Percentiles rank a stretch among this genome's conserved stretches.
phyloP scores from a whole-genome alignment of 1,140 invertebrate species.

The Centruroides sculpturatus region DNA sequence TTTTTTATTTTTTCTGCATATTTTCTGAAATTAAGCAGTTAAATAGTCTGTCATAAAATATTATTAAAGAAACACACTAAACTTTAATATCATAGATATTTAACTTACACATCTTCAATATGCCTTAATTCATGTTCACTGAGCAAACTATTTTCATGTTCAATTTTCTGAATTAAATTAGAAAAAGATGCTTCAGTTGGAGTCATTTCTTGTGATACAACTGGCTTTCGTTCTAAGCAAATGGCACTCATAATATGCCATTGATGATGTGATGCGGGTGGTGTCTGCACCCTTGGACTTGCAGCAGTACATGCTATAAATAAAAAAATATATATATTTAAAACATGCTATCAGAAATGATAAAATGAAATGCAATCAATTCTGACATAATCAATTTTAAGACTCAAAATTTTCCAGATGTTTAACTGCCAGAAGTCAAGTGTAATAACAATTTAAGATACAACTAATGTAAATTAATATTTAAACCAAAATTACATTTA shows the following conservation, averaged over 20 bases:
- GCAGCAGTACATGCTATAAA: too few relatives aligned
- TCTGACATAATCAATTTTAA: too few relatives aligned
- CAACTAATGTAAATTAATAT: too few relatives aligned
- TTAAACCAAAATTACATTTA: too few relatives aligned
- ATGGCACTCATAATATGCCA: constrained; percentile 70
- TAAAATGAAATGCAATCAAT: too few relatives aligned
- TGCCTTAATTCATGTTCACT: constrained; percentile 61
- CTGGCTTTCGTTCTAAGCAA: constrained; percentile 62
- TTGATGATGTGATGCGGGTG: constrained; percentile 21
- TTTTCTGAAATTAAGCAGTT: constrained; percentile 29
- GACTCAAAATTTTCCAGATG: too few relatives aligned
- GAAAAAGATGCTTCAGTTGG: constrained; percentile 52
- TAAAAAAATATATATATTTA: too few relatives aligned
- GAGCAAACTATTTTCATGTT: constrained; percentile 64
- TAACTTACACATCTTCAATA: constrained; percentile 42
- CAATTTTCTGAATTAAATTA: constrained; percentile 42
- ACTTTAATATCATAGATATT: background rate
- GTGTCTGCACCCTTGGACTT: too few relatives aligned
- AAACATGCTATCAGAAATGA: too few relatives aligned
- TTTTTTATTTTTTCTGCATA: constrained; percentile 43
- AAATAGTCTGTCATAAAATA: background rate
- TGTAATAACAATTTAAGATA: too few relatives aligned
- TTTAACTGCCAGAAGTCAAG: too few relatives aligned
- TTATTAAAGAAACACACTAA: background rate
- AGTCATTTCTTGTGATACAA: constrained; percentile 49